Evolutionary conservation across 2,888 invertebrate species (phyloP), one percentile per base, ranked within the genome.

Genomic region (Acronicta leporina): DNA sequence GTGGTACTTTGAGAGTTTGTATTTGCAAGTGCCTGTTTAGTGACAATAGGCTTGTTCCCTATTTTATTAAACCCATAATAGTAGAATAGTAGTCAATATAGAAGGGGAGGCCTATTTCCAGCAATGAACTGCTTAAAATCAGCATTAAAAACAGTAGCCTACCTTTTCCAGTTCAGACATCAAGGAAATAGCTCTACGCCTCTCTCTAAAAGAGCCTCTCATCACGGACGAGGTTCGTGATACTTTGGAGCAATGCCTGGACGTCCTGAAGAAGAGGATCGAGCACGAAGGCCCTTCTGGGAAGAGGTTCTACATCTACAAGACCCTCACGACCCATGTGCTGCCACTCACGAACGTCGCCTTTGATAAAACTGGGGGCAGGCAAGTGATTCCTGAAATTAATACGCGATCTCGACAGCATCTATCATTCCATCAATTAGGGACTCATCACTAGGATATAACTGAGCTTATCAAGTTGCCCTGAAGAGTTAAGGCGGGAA

Each of bases 331-430:
- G 80, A 95, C 96, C 0, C 97, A 97, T 82, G 94, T 96, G 14
- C 88, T 97, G 68, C 97, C 97, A 1, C 88, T 97, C 38, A 97
- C 97, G 6, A 97, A 97, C 79, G 96, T 97, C 25, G 95, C 96
- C 41, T 96, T 97, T 79, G 96, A 97, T 87, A 96, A 96, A 85
- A 92, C 92, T 79, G 97, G 97, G 11, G 95, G 95, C 70, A 95
- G 93, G 96, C 96, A 85, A 67, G 61, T 25, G 2, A 16, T 46
- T 15, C 2, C 11, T 33, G 10, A 30, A 30, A 4, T 3, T 20
- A 20, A 2, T n/a, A n/a, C 20, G 20, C 4, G 30, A 30, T 0
- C 30, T 30, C 9, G 0, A 8, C 30, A 30, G 8, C 8, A 30
- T 30, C 30, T 7, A 30, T 27, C 27, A 27, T 5, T 27, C 27